Percentiles rank a stretch among this genome's conserved stretches.
Evolutionary conservation across 1,140 invertebrate species (phyloP).

Genomic region (Hirudo medicinalis): DNA sequence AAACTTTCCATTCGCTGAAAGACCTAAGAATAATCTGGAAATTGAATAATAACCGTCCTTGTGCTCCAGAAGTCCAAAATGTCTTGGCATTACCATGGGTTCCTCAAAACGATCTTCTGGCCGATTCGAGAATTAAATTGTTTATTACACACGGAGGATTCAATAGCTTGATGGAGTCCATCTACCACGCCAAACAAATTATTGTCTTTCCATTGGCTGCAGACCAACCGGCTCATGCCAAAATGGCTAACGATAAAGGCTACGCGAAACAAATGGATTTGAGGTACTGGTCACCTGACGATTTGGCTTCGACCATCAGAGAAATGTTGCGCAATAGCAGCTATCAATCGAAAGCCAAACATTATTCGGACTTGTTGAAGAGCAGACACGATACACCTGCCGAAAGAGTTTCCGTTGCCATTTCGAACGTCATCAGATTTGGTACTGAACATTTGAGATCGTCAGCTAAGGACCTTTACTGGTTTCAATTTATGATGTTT

Average conservation of each 20-base stretch:
- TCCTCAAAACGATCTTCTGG: constrained; percentile 17
- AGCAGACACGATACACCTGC: not conserved
- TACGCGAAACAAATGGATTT: constrained; percentile 18
- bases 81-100: constrained; percentile 1
- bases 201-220: constrained; percentile 11
- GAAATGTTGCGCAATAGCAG: not conserved
- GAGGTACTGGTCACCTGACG: constrained; percentile 13
- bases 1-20: not conserved
- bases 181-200: constrained; percentile 12
- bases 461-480: not conserved
- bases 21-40: not conserved
- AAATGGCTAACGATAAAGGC: not conserved
- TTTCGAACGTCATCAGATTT: not conserved
- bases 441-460: not conserved
- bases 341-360: not conserved
- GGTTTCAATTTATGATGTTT: constrained; percentile 15
- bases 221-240: not conserved
- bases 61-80: not conserved
- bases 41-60: not conserved
- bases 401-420: constrained; percentile 7
- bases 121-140: not conserved
- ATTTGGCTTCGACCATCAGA: not conserved
- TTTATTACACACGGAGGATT: constrained; percentile 15
- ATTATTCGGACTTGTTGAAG: not conserved
- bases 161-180: constrained; percentile 4